Conservation (phyloP, 2,797 vertebrate species). For the Danio albolineatus region DNA sequence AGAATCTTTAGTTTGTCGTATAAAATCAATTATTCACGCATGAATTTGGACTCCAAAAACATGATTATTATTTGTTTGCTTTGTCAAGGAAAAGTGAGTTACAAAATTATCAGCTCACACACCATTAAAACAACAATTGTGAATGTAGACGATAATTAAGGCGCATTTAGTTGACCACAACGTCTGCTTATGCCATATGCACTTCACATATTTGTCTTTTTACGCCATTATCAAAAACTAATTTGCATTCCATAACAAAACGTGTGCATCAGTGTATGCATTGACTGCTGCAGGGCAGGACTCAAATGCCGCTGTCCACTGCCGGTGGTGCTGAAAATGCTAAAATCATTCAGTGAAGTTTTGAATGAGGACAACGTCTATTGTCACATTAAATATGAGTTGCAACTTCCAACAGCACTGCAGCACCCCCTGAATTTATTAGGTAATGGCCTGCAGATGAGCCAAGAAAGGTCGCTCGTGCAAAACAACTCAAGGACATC, state of each 20-base stretch:
- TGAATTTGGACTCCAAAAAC: no score
- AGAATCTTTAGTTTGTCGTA: no score
- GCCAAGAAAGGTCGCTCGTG: constrained; percentile 59
- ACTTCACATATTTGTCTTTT: neutral
- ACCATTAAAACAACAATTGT: no score
- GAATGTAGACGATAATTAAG: no score
- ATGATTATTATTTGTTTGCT: no score
- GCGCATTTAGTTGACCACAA: no score
- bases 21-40: no score
- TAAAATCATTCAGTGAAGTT: neutral
- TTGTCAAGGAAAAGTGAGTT: no score
- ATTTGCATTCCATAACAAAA: neutral
- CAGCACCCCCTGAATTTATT: constrained; percentile 40
- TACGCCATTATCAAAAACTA: neutral
- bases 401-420: neutral
- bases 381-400: neutral
- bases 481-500: constrained; percentile 53
- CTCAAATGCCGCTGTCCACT: constrained; percentile 58
- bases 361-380: constrained; percentile 31
- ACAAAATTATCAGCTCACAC: no score
- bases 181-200: neutral
- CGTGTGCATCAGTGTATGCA: neutral
- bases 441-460: neutral
- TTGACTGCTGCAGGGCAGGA: neutral
- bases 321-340: constrained; percentile 60